Base-by-base conservation (phyloP, 2,113 vertebrate genomes). In the Myrmecophaga tridactyla region DNA sequence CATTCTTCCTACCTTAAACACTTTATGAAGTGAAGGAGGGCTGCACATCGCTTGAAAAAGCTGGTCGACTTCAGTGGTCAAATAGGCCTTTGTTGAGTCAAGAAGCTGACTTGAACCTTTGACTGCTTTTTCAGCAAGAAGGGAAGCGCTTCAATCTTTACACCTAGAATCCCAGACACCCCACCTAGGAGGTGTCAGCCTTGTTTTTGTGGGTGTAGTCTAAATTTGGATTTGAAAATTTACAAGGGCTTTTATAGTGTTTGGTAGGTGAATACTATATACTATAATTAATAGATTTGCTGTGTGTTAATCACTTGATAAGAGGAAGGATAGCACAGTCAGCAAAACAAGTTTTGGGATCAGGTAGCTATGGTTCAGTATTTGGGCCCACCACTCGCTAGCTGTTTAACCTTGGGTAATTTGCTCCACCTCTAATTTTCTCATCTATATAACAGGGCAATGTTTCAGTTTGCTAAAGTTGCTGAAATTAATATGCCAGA, bases 141-240 rank as follows among this genome's bases (percentile, higher is more conserved):
- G 11, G 31, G 51, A 77, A 39, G 7, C 21, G 20, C 43, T 84
- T 92, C 53, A 70, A 15, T 23, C 39, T 34, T 31, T 17, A 4
- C 27, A n/a, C 3, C 21, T 58, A 9, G 18, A 92, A 58, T 34
- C 65, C 56, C 53, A 58, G 51, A 34, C 29, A 39, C 10, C 23
- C 14, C 56, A 14, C 0, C 0, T 25, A 6, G 4, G 46, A 8
- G 20, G 6, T 78, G 27, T 0, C 2, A 6, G 56, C 13, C 27
- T 23, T 4, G 18, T 13, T 84, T n/a, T 34, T 41, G 11, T 53
- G 48, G 34, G 67, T 21, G 13, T 41, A 39, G 27, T n/a, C 34
- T 51, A 46, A 78, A 51, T 62, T 23, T 29, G 21, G 5, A 36
- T 34, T 27, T n/a, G 12, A 58, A 93, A 62, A 31, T 41, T 53